These are phyloP conservation scores for Montifringilla adamsi DNA, from an alignment of 2,113 vertebrate species.

Conservation along the genomic window DNA sequence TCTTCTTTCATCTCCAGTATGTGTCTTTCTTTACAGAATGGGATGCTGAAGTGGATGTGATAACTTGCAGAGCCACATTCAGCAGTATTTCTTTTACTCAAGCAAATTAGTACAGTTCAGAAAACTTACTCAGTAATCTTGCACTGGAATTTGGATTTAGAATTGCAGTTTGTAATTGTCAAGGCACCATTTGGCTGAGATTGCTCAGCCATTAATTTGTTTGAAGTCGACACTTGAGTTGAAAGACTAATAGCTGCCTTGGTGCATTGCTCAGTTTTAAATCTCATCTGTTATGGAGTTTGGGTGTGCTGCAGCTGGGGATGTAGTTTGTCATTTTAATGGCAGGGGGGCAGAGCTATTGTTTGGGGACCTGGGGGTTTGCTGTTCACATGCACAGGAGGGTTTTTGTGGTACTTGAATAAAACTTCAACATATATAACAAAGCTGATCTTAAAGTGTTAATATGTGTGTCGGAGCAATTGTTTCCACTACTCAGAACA, in stretches of 20 bases:
- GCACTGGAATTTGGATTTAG: not conserved
- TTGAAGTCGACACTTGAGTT: not conserved
- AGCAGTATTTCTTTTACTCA: not conserved
- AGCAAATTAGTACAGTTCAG: not conserved
- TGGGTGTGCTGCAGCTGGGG: not conserved
- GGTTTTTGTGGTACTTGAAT: not conserved
- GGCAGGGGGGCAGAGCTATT: not conserved
- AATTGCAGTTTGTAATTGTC: slow-evolving; percentile 35
- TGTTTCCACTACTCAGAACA: not conserved
- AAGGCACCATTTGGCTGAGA: not conserved
- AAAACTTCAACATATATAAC: not conserved
- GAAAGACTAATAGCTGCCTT: slow-evolving; percentile 28
- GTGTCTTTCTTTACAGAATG: not conserved
- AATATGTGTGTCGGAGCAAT: not conserved
- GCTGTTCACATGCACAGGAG: not conserved
- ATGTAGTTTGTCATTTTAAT: slow-evolving; percentile 12
- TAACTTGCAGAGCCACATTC: not conserved
- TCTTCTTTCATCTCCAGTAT: slow-evolving; percentile 19
- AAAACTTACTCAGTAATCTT: not conserved
- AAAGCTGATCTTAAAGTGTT: not conserved
- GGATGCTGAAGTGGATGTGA: not conserved
- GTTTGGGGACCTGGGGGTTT: not conserved
- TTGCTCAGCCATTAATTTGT: slow-evolving; percentile 7
- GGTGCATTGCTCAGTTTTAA: not conserved
- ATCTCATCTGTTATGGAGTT: not conserved